Conservation (phyloP, 2,888 invertebrate species). For the Rhogogaster chlorosoma region DNA sequence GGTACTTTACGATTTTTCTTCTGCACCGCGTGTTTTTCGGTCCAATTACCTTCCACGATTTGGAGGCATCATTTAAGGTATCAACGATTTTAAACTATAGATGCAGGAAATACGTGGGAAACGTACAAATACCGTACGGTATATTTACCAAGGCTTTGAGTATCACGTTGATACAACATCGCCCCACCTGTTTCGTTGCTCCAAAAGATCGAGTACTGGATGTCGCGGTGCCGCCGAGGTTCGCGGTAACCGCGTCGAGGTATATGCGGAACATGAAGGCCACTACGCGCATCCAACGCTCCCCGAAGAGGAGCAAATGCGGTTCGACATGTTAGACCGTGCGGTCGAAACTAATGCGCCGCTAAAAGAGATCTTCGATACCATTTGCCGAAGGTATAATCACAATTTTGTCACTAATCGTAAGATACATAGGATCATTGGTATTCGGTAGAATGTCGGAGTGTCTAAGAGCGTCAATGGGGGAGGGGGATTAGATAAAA, state of each 20-base stretch:
- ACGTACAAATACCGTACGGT: not conserved
- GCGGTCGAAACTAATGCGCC: not conserved
- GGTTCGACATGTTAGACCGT: slow-evolving; percentile 3
- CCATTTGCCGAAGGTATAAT: slow-evolving; percentile 14
- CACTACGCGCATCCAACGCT: not conserved
- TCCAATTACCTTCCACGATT: not conserved
- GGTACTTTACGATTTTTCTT: not conserved
- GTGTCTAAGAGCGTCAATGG: not conserved
- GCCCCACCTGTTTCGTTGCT: not conserved
- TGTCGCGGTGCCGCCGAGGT: slow-evolving; percentile 23
- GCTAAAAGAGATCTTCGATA: slow-evolving; percentile 8
- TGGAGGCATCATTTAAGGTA: not conserved
- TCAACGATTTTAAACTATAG: not conserved
- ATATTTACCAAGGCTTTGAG: not conserved
- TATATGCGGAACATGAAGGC: slow-evolving; percentile 17
- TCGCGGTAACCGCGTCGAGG: slow-evolving; percentile 12
- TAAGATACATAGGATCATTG: not conserved
- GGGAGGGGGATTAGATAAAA: not conserved
- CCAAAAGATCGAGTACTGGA: not conserved
- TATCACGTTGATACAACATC: slow-evolving; percentile 4
- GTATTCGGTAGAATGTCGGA: not conserved
- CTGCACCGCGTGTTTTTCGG: not conserved
- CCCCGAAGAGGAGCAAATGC: slow-evolving; percentile 10
- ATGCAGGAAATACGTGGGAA: not conserved
- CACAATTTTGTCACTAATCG: not conserved